Evolutionary conservation across 1,140 invertebrate genomes (phyloP).

Genomic region (Drosophila sechellia): DNA sequence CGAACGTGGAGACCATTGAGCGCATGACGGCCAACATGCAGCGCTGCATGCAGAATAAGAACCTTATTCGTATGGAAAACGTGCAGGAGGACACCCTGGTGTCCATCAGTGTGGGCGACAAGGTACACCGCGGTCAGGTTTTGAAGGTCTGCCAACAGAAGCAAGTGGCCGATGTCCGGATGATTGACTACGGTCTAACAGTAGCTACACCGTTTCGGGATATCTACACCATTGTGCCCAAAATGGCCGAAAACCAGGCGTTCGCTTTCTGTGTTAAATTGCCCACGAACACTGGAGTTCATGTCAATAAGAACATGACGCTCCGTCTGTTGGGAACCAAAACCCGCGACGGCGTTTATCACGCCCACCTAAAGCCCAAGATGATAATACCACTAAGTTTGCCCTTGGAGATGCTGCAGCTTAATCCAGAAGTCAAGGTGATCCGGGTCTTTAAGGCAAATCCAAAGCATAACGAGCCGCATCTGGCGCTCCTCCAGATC

Average conservation of each 20-base stretch:
- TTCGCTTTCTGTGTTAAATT: slow-evolving; percentile 46
- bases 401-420: slow-evolving; percentile 38
- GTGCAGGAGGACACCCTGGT: slow-evolving; percentile 35
- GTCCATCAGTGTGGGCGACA: not conserved
- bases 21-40: slow-evolving; percentile 18
- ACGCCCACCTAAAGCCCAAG: slow-evolving; percentile 48
- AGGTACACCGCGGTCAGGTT: slow-evolving; percentile 31
- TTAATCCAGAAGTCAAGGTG: slow-evolving; percentile 32
- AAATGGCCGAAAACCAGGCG: slow-evolving; percentile 40
- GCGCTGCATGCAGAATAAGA: not conserved
- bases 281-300: slow-evolving; percentile 25
- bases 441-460: slow-evolving; percentile 19
- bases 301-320: slow-evolving; percentile 40
- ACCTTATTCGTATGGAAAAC: slow-evolving; percentile 4
- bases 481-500: slow-evolving; percentile 42
- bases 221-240: slow-evolving; percentile 23
- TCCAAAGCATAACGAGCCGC: slow-evolving; percentile 10
- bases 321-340: slow-evolving; percentile 39
- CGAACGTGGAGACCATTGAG: slow-evolving; percentile 32
- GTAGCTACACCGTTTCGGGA: not conserved
- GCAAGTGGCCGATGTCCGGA: slow-evolving; percentile 17
- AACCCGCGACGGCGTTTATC: slow-evolving; percentile 32
- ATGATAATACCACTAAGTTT: slow-evolving; percentile 36
- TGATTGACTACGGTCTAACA: slow-evolving; percentile 49
- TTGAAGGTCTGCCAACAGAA: not conserved